Evolutionary conservation across 2,888 invertebrate species (phyloP), one percentile per base, ranked within the genome.

Genomic region (Trachelus stipa): DNA sequence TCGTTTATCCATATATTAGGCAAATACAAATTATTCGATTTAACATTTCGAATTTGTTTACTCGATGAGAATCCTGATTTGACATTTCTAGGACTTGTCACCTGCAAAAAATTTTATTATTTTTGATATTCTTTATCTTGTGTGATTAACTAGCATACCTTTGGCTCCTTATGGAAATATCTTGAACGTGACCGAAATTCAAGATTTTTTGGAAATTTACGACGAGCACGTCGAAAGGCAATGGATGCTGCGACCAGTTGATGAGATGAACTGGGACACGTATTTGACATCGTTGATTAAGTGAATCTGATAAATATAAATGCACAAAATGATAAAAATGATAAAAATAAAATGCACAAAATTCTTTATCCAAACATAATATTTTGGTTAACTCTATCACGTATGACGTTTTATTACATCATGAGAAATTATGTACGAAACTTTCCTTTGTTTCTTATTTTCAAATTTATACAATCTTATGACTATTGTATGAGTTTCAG

Each of bases 161-260:
- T 56, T 56, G 40, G 2, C 23, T 56, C 40, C 9, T 56, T 56
- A 9, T 15, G 71, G 15, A 9, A 71, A 11, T 71, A 33, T 30
- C 71, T 31, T 34, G 68, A 77, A 40, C 74, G 40, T 4, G 75
- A 31, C 4, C 69, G 68, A 12, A 82, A 80, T 69, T 87, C 87
- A 75, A 86, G 86, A 80, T 90, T 87, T 79, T 86, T 89, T 0
- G 90, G 88, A 82, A 90, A 90, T 80, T 87, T 90, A 30, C 85
- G 82, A 15, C 90, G 86, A 15, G 90, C 90, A n/a, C 85, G 85
- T 77, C 86, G 87, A 77, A 90, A 90, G 34, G 90, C 90, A 30
- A 85, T 79, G 12, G 88, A 77, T 34, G 90, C 88, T 12, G 89
- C 90, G 2, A 84, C 87, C 56, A 88, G 83, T 81, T 88, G 88